Evolutionary conservation across 1,140 invertebrate genomes (phyloP).

Genomic region (Medauroidea extradentata): DNA sequence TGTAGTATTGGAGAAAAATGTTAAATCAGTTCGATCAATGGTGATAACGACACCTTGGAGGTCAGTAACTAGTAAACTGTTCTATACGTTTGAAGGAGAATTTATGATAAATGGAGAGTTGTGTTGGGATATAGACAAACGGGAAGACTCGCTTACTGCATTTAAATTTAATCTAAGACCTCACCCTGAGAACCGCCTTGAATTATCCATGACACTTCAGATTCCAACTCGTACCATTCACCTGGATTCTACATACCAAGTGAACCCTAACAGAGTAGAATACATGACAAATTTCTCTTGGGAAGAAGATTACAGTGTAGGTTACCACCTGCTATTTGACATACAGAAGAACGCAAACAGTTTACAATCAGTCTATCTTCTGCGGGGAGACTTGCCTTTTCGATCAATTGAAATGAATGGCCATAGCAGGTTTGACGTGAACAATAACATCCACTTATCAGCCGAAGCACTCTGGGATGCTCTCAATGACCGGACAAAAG

Average conservation of each 20-base stretch:
- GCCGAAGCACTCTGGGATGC: slow-evolving; percentile 12
- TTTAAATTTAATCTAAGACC: not conserved
- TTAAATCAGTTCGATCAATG: not conserved
- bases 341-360: not conserved
- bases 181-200: not conserved
- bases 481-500: not conserved
- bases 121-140: not conserved
- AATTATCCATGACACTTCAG: not conserved
- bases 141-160: not conserved
- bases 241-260: not conserved
- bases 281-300: not conserved
- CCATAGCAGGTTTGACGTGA: not conserved
- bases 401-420: slow-evolving; percentile 5
- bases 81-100: not conserved
- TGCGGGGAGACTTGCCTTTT: not conserved
- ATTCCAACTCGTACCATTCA: slow-evolving; percentile 7
- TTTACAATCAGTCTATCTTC: not conserved
- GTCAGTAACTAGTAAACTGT: not conserved
- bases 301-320: slow-evolving; percentile 2
- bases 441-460: not conserved
- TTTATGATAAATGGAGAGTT: not conserved
- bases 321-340: not conserved
- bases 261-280: not conserved
- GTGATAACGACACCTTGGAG: not conserved
- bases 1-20: no score